Percentiles rank a stretch among this genome's conserved stretches.
These are phyloP conservation scores for Apamea crenata DNA, from an alignment of 2,888 invertebrate genomes.

Conservation along the genomic window DNA sequence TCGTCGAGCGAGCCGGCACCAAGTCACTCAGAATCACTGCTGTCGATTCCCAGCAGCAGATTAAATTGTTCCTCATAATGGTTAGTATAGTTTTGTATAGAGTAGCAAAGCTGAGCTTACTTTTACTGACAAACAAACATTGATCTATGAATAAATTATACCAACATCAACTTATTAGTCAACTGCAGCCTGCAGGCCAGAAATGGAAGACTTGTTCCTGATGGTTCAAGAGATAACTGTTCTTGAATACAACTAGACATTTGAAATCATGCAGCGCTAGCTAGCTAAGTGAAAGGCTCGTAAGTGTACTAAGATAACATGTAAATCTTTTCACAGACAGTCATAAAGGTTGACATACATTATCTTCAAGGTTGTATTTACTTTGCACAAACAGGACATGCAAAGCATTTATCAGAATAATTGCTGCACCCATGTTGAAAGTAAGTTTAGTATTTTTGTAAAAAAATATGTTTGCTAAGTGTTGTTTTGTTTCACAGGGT, in stretches of 20 bases:
- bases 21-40: conserved; percentile 97
- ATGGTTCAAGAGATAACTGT: conserved; percentile 1
- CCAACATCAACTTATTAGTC: background rate
- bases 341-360: conserved; percentile 13
- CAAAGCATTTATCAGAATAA: conserved; percentile 1
- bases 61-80: conserved; percentile 96
- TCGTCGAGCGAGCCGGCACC: conserved; percentile 95
- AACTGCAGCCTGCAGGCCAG: background rate
- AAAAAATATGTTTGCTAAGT: background rate
- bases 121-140: background rate
- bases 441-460: conserved; percentile 1
- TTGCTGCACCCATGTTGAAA: background rate
- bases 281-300: background rate
- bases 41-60: conserved; percentile 94
- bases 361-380: conserved; percentile 35
- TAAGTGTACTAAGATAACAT: background rate
- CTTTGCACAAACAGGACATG: conserved; percentile 1
- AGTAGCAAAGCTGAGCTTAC: background rate
- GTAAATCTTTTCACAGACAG: conserved; percentile 1
- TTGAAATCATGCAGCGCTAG: background rate
- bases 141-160: background rate
- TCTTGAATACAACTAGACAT: background rate
- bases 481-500: conserved; percentile 75
- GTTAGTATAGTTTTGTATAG: conserved; percentile 82
- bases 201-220: background rate